Conservation (phyloP, 2,888 invertebrate species). For the Napeogenes inachia region DNA sequence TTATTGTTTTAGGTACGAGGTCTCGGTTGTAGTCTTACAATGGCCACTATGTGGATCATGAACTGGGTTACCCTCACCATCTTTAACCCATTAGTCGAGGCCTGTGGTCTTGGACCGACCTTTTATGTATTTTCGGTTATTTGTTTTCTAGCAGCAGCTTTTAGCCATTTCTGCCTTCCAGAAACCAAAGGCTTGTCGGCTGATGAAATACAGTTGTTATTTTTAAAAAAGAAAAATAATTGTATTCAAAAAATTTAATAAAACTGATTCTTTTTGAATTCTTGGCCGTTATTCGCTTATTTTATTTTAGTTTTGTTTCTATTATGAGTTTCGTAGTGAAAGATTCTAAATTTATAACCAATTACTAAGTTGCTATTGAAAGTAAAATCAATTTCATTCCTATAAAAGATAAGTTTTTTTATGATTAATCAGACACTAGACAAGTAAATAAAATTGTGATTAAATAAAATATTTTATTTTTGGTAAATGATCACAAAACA, state of each 20-base stretch:
- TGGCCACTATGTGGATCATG: constrained; percentile 54
- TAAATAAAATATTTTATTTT: too few species aligned
- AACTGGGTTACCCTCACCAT: constrained; percentile 60
- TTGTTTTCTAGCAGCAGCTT: constrained; percentile 53
- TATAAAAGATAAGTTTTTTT: too few species aligned
- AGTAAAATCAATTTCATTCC: too few species aligned
- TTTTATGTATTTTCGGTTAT: constrained; percentile 60
- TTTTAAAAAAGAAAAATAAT: constrained; percentile 42
- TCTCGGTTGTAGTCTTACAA: constrained; percentile 50
- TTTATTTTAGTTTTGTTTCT: too few species aligned
- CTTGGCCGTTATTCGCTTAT: too few species aligned
- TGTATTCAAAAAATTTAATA: constrained; percentile 21
- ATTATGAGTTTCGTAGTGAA: too few species aligned
- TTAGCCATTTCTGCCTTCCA: constrained; percentile 55
- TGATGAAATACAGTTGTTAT: constrained; percentile 54
- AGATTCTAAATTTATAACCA: too few species aligned
- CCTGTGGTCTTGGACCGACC: constrained; percentile 53
- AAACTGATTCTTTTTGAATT: too few species aligned
- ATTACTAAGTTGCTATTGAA: too few species aligned
- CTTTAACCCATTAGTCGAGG: constrained; percentile 55
- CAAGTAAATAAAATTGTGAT: too few species aligned
- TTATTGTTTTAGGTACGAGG: constrained; percentile 50
- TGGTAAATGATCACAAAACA: too few species aligned
- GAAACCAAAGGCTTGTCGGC: constrained; percentile 68
- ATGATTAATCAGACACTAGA: too few species aligned